Evolutionary conservation across 2,888 invertebrate species (phyloP).

Genomic region (Caenorhabditis sp.): DNA sequence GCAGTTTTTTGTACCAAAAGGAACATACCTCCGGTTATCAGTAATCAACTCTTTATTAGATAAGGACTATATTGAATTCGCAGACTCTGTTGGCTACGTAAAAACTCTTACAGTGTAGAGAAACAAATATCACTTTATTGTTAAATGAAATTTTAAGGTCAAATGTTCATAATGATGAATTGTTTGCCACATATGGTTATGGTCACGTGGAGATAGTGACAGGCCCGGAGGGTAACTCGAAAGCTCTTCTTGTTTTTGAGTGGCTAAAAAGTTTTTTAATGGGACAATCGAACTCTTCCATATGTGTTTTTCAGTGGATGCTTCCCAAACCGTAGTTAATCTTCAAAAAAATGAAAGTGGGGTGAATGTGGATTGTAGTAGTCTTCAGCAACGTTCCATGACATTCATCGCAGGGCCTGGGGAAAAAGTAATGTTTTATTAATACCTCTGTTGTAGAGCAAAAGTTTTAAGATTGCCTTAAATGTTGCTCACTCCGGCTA

Average conservation of each 20-base stretch:
- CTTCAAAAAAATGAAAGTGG: constrained; percentile 47
- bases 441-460: too few species aligned
- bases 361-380: constrained; percentile 35
- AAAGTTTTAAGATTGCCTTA: neutral
- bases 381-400: constrained; percentile 20
- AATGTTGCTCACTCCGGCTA: constrained; percentile 47
- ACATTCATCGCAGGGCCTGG: constrained; percentile 30
- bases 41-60: constrained; percentile 44
- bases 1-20: constrained; percentile 46
- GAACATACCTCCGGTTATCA: constrained; percentile 29
- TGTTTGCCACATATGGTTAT: constrained; percentile 41
- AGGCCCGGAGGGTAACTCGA: constrained; percentile 37
- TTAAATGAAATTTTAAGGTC: constrained; percentile 18
- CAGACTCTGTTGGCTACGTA: constrained; percentile 45
- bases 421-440: constrained; percentile 21
- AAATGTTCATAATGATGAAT: constrained; percentile 45
- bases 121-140: too few species aligned
- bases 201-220: constrained; percentile 28
- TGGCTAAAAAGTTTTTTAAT: constrained; percentile 38
- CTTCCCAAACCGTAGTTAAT: too few species aligned
- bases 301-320: constrained; percentile 39
- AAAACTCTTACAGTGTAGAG: constrained; percentile 42
- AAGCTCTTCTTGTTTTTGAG: constrained; percentile 43
- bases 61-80: constrained; percentile 45
- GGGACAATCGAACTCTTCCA: too few species aligned